Conservation (phyloP, 2,113 vertebrate species). For the human region GRCh38 chr1:75934501-75935000, state of each 20-base stretch:
- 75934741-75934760: neutral
- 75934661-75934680: neutral
- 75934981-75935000: too few species aligned
- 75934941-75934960: too few species aligned
- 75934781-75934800: neutral
- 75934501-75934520: neutral
- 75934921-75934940: too few species aligned
- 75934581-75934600: neutral
- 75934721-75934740: neutral
- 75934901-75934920: neutral
- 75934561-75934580: neutral
- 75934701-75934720: constrained; percentile 6
- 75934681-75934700: neutral
- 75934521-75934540: neutral
- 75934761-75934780: constrained; percentile 15
- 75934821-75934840: neutral
- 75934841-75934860: neutral
- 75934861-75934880: neutral
- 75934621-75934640: neutral
- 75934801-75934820: constrained; percentile 14
- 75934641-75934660: neutral
- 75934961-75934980: too few species aligned
- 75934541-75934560: neutral
- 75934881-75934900: neutral
- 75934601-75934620: neutral